Conservation (phyloP, 2,113 vertebrate species). For the Bujurquina vittata region DNA sequence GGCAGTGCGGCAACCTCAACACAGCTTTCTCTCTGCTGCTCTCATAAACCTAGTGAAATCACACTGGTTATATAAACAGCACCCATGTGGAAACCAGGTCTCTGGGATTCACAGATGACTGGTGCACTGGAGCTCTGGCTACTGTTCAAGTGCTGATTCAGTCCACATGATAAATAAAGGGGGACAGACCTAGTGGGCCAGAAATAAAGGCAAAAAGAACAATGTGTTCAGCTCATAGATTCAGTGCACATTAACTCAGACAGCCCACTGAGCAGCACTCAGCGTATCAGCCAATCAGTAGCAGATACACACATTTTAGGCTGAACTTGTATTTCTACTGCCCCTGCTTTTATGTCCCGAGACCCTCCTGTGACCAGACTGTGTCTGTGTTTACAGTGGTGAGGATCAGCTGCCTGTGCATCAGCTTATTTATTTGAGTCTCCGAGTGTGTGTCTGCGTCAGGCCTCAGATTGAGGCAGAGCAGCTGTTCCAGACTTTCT, state of each 20-base stretch:
- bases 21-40: not conserved
- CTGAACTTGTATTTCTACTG: not conserved
- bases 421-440: conserved; percentile 32
- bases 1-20: not conserved
- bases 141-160: conserved; percentile 63
- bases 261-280: conserved; percentile 4
- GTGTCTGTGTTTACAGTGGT: conserved; percentile 57
- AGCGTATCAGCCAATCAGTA: conserved; percentile 13
- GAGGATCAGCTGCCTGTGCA: conserved; percentile 52
- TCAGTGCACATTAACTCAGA: conserved; percentile 32
- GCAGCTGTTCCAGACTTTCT: conserved; percentile 68
- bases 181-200: conserved; percentile 1
- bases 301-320: conserved; percentile 22
- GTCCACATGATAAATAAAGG: conserved; percentile 52
- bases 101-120: conserved; percentile 42
- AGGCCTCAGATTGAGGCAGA: conserved; percentile 31
- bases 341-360: conserved; percentile 5
- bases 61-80: conserved; percentile 51
- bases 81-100: conserved; percentile 33
- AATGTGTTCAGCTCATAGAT: conserved; percentile 42
- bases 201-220: conserved; percentile 55
- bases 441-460: conserved; percentile 12
- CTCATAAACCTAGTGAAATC: conserved; percentile 6
- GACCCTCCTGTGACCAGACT: conserved; percentile 8
- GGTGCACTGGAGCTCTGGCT: conserved; percentile 44